Evolutionary conservation across 30 jellyfish, hydroid and myxozoan species (phyloP).

Genomic region (Aurelia sp.): DNA sequence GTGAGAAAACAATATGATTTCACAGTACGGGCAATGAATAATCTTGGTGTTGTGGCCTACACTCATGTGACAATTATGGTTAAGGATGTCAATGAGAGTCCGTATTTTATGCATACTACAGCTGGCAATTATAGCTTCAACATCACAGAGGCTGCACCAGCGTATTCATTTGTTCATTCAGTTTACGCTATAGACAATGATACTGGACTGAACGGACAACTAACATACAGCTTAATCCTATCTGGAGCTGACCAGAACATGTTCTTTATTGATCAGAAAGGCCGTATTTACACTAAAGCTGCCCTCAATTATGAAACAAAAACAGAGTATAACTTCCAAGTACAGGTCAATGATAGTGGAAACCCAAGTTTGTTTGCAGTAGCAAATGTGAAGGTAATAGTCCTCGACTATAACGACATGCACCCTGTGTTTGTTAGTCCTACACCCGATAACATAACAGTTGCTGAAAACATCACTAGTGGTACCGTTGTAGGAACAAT

Average conservation of each 20-base stretch:
- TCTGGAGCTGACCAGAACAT: slow-evolving; percentile 28
- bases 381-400: slow-evolving; percentile 35
- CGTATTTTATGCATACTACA: slow-evolving; percentile 56
- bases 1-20: slow-evolving; percentile 67
- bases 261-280: slow-evolving; percentile 70
- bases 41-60: slow-evolving; percentile 66
- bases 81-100: slow-evolving; percentile 86
- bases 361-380: slow-evolving; percentile 60
- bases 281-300: slow-evolving; percentile 60
- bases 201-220: slow-evolving; percentile 72
- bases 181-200: slow-evolving; percentile 84
- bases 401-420: slow-evolving; percentile 85
- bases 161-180: slow-evolving; percentile 62
- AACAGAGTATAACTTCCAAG: slow-evolving; percentile 45
- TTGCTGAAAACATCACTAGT: slow-evolving; percentile 69
- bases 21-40: slow-evolving; percentile 81
- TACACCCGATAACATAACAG: slow-evolving; percentile 45
- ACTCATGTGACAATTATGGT: slow-evolving; percentile 76
- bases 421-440: slow-evolving; percentile 73
- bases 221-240: slow-evolving; percentile 62
- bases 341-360: slow-evolving; percentile 66
- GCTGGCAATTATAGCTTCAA: slow-evolving; percentile 62
- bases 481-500: slow-evolving; percentile 79
- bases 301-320: slow-evolving; percentile 78
- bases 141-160: slow-evolving; percentile 75